Conservation (phyloP, 2,113 vertebrate species). For the Pterocles burchelli region DNA sequence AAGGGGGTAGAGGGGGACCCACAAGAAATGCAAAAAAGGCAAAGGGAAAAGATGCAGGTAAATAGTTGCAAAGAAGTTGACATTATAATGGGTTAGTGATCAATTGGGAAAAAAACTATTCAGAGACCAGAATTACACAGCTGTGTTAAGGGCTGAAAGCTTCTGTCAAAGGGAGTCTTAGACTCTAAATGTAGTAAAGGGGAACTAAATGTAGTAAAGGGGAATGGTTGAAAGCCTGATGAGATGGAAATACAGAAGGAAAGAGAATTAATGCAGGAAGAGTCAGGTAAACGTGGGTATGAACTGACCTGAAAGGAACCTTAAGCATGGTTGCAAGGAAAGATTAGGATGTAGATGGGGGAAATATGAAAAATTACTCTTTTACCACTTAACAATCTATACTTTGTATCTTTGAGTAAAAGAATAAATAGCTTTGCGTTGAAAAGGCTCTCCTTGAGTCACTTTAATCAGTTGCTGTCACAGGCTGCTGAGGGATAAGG, state of each 20-base stretch:
- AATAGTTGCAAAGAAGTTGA: neutral
- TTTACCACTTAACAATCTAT: neutral
- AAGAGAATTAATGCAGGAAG: neutral
- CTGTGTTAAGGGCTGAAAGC: neutral
- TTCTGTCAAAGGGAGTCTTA: neutral
- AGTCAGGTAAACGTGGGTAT: neutral
- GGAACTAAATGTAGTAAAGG: neutral
- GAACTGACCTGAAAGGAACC: neutral
- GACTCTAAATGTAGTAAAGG: neutral
- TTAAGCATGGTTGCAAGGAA: neutral
- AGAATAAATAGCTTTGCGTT: neutral
- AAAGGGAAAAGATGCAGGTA: neutral
- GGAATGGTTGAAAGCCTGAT: neutral
- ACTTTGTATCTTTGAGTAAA: neutral
- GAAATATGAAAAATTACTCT: neutral
- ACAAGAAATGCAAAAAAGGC: neutral
- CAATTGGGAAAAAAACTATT: neutral
- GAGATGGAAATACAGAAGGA: neutral
- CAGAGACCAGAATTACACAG: neutral
- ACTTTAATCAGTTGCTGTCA: neutral
- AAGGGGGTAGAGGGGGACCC: fast-evolving
- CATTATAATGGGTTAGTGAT: neutral
- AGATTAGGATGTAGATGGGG: neutral
- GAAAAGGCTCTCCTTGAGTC: neutral
- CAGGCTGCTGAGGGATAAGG: neutral